Evolutionary conservation across 2,797 vertebrate species (phyloP), one percentile per base, ranked within the genome.

Genomic region (Sebastes iracundus): DNA sequence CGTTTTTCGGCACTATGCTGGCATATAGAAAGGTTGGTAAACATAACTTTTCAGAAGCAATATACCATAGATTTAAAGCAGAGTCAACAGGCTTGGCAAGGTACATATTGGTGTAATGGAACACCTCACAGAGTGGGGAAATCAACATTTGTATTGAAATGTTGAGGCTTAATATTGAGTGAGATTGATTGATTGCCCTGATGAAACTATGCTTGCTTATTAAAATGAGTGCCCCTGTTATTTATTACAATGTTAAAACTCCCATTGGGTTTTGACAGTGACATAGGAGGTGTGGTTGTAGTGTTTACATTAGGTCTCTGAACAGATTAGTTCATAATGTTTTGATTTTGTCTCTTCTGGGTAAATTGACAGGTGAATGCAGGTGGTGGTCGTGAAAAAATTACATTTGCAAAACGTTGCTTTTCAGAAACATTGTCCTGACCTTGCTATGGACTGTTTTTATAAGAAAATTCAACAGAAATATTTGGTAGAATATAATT

Each of bases 1-100:
- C 91, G 2, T 85, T 94, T 14, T 81, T 93, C 0, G 93, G 93
- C 27, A 93, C 88, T 4, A 85, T 94, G 87, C 65, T 93, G 76
- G 46, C 14, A 9, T 94, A 94, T 33, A 90, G 12, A 85, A 91
- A 90, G 82, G 93, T 93, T 63, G 22, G 88, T 83, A 14, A 4
- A 71, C 16, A 22, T 8, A 18, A 35, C 13, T 56, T 79, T 28
- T 73, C 13, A 33, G n/a, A 18, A 75, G 6, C 25, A 65, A n/a
- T 2, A 32, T 14, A 6, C 14, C 3, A 22, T 20, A 56, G 1
- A 49, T 49, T 18, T 38, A 28, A 10, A 52, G 2, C 13, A 25
- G 13, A 6, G 10, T 56, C 11, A 2, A 58, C 14, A 52, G 3
- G 8, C n/a, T 55, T 20, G 58, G 12, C 25, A 18, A 9, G 22